Evolutionary conservation across 2,888 invertebrate species (phyloP).

Genomic region (Brenthis ino): DNA sequence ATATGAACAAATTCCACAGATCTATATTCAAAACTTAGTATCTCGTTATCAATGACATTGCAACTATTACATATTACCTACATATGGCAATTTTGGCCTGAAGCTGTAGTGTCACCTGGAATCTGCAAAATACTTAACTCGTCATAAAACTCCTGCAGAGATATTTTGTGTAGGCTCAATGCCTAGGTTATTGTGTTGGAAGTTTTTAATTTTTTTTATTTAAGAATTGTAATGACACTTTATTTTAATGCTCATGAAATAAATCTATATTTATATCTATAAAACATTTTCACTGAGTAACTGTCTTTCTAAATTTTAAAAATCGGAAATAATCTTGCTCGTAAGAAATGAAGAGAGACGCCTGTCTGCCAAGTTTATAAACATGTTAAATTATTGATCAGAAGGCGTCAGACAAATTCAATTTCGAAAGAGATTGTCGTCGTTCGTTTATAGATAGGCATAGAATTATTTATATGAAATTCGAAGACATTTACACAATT

Average conservation of each 20-base stretch:
- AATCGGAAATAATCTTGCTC: conserved; percentile 14
- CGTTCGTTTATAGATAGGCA: conserved; percentile 18
- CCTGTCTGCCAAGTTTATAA: conserved; percentile 34
- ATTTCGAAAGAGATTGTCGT: conserved; percentile 32
- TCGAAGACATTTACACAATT: neutral
- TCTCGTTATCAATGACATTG: too few relatives aligned
- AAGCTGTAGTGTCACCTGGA: too few relatives aligned
- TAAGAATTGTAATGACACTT: too few relatives aligned
- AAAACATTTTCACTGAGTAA: neutral
- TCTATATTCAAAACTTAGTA: too few relatives aligned
- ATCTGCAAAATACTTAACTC: too few relatives aligned
- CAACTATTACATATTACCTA: too few relatives aligned
- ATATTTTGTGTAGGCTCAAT: too few relatives aligned
- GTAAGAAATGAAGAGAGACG: conserved; percentile 31
- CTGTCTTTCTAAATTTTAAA: conserved; percentile 4
- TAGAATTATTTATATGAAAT: conserved; percentile 31
- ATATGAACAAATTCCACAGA: too few relatives aligned
- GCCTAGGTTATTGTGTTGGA: too few relatives aligned
- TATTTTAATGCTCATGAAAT: neutral
- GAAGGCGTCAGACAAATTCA: conserved; percentile 35
- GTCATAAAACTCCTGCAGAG: too few relatives aligned
- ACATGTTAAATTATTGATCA: conserved; percentile 35
- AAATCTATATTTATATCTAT: neutral
- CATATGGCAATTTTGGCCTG: too few relatives aligned
- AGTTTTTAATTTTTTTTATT: too few relatives aligned